Evolutionary conservation across 2,113 vertebrate species (phyloP).

Genomic region (Jaculus jaculus): DNA sequence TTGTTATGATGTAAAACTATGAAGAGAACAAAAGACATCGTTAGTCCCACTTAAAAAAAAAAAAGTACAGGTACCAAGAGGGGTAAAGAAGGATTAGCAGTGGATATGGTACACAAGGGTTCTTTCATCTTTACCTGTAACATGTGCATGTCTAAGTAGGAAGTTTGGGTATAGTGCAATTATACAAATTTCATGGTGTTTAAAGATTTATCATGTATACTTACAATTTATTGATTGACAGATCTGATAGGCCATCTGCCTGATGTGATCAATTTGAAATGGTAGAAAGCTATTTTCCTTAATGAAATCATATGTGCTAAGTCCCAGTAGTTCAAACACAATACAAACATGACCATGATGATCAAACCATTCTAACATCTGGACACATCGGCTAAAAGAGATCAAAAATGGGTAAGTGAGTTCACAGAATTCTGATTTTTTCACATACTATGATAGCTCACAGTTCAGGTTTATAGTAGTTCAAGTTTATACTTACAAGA

Average conservation of each 20-base stretch:
- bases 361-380: constrained; percentile 98
- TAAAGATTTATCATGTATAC: constrained; percentile 78
- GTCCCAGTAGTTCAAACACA: constrained; percentile 95
- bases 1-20: constrained; percentile 96
- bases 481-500: constrained; percentile 83
- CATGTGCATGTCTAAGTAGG: neutral
- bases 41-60: constrained; percentile 47
- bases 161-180: neutral
- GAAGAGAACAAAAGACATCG: constrained; percentile 73
- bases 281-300: constrained; percentile 98
- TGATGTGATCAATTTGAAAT: constrained; percentile 94
- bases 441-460: neutral
- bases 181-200: neutral
- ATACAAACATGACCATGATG: constrained; percentile 97
- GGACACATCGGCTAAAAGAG: constrained; percentile 92
- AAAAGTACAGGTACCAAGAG: neutral
- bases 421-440: neutral
- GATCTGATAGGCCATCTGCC: constrained; percentile 96
- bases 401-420: constrained; percentile 50
- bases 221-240: constrained; percentile 94
- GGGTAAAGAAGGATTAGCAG: neutral
- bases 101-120: neutral
- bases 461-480: constrained; percentile 49
- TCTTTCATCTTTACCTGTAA: constrained; percentile 29
- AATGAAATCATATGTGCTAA: constrained; percentile 98